Conservation (phyloP, 2,113 vertebrate genomes). For the Myanophis thanlyinensis region DNA sequence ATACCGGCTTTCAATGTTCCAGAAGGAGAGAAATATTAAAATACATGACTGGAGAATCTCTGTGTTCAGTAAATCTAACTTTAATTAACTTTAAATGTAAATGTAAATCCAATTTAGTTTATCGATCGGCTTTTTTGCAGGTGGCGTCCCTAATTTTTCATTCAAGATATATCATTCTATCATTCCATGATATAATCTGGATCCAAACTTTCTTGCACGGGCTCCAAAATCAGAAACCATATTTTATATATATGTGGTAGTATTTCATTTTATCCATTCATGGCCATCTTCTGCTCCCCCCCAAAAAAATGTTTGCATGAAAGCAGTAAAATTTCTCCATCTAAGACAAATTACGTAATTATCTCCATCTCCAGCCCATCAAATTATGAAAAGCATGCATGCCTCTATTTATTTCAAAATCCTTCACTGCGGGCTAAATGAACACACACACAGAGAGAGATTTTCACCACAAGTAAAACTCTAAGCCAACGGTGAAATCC, state of each 20-base stretch:
- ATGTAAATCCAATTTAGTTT: background rate
- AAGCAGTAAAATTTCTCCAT: background rate
- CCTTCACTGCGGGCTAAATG: background rate
- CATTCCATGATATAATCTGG: background rate
- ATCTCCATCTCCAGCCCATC: background rate
- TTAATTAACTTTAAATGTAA: background rate
- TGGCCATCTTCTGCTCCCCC: background rate
- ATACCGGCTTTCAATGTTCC: background rate
- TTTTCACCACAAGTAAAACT: background rate
- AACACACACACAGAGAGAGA: background rate
- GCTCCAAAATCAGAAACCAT: background rate
- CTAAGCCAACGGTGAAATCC: background rate
- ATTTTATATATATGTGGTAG: background rate
- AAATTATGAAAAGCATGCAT: background rate
- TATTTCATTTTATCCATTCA: background rate
- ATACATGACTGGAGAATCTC: background rate
- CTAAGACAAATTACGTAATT: background rate
- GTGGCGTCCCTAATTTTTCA: background rate
- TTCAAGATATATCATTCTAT: background rate
- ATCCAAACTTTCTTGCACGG: background rate
- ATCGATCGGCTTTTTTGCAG: background rate
- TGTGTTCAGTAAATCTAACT: background rate
- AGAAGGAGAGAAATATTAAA: background rate
- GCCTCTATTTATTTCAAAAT: background rate
- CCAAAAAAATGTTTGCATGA: background rate